Conservation (phyloP, 2,797 vertebrate genomes). For the Sardinella longiceps region DNA sequence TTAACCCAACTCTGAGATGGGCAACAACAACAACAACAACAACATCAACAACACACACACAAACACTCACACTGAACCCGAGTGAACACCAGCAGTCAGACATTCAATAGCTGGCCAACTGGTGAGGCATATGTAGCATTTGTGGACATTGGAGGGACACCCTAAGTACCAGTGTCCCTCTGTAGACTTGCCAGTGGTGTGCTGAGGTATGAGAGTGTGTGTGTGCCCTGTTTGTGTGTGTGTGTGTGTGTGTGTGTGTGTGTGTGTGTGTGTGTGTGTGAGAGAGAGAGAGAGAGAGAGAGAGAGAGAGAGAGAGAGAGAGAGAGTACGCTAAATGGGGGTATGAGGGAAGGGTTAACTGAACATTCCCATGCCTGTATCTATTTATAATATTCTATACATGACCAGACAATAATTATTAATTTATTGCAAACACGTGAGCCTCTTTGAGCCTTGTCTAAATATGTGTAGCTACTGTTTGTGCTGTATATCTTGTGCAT, state of each 20-base stretch:
- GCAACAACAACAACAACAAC: background rate
- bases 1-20: too few relatives aligned
- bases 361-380: background rate
- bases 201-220: background rate
- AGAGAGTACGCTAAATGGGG: too few relatives aligned
- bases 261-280: too few relatives aligned
- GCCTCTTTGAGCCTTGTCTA: background rate
- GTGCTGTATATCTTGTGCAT: background rate
- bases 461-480: too few relatives aligned
- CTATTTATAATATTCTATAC: conserved; percentile 1
- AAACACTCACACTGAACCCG: background rate
- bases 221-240: too few relatives aligned
- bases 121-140: background rate
- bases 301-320: too few relatives aligned
- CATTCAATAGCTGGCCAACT: too few relatives aligned
- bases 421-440: background rate
- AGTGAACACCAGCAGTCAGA: too few relatives aligned
- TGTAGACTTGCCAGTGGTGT: background rate
- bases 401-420: background rate
- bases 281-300: too few relatives aligned
- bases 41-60: background rate
- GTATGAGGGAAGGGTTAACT: too few relatives aligned
- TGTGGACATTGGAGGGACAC: background rate
- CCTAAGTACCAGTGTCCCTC: too few relatives aligned
- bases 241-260: too few relatives aligned